phyloP scores from a whole-genome alignment of 2,113 vertebrate genomes.

The Malurus elegans region DNA sequence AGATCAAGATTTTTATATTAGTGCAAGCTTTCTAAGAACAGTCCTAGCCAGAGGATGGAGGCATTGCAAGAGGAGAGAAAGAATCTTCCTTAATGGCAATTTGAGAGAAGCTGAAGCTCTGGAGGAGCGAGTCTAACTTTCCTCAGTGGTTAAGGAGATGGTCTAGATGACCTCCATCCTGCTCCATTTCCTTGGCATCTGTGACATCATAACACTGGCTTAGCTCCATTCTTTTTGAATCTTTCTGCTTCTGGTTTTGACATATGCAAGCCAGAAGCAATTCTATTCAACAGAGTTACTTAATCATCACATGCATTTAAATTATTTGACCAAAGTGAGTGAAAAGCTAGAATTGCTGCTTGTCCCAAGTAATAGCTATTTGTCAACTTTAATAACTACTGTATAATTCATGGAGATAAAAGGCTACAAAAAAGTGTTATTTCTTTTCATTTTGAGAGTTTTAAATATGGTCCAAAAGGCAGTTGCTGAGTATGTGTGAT shows the following conservation, averaged over 20 bases:
- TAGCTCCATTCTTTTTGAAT: not conserved
- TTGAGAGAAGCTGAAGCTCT: not conserved
- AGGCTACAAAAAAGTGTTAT: not conserved
- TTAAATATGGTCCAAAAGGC: not conserved
- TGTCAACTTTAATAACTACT: slow-evolving; percentile 7
- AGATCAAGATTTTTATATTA: not conserved
- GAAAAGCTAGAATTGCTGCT: not conserved
- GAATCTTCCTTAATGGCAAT: not conserved
- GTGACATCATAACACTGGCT: not conserved
- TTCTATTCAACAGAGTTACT: not conserved
- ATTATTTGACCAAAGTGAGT: not conserved
- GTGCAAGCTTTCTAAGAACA: not conserved
- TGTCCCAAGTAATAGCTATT: not conserved
- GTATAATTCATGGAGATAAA: not conserved
- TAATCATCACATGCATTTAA: not conserved
- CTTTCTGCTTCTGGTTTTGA: not conserved
- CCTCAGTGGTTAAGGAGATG: not conserved
- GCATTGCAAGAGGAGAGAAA: not conserved
- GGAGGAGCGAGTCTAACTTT: not conserved
- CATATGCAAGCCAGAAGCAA: not conserved
- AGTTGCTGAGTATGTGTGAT: not conserved
- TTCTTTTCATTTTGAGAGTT: not conserved
- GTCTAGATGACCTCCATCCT: not conserved
- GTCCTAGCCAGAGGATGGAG: not conserved
- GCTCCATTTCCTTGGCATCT: not conserved